Conservation (phyloP, 2,113 vertebrate species). For the Corythornis vintsioides region DNA sequence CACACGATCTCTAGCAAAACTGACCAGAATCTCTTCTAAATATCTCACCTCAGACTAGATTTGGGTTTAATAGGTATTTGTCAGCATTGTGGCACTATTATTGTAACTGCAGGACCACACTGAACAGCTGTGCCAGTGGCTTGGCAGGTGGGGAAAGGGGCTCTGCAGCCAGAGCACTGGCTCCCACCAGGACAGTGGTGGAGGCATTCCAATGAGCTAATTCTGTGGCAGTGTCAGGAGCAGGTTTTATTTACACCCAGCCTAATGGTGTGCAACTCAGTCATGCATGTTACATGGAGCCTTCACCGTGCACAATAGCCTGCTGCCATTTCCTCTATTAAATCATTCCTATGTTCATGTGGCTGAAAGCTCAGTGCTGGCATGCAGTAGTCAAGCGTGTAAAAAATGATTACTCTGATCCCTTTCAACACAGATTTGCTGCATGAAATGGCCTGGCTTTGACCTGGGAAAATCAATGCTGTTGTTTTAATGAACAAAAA, state of each 20-base stretch:
- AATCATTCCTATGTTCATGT: conserved; percentile 59
- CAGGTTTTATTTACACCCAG: conserved; percentile 60
- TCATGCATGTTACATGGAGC: conserved; percentile 63
- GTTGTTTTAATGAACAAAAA: conserved; percentile 60
- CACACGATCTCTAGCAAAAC: not conserved
- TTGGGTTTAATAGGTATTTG: not conserved
- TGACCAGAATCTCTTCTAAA: not conserved
- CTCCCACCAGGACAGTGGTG: conserved; percentile 16
- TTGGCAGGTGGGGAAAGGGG: not conserved
- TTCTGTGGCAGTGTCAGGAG: conserved; percentile 22
- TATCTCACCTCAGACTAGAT: not conserved
- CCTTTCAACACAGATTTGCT: conserved; percentile 61
- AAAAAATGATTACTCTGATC: conserved; percentile 70
- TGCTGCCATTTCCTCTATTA: conserved; percentile 66
- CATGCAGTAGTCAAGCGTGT: conserved; percentile 50
- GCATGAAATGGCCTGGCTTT: conserved; percentile 60
- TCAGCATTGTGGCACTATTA: not conserved
- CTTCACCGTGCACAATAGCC: conserved; percentile 60
- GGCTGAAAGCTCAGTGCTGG: conserved; percentile 43
- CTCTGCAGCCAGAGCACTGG: not conserved
- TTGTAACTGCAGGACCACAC: not conserved
- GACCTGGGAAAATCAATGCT: conserved; percentile 68
- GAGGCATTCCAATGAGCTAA: conserved; percentile 40
- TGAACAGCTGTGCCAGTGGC: not conserved
- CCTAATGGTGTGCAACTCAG: conserved; percentile 56